Conservation (phyloP, 2,888 invertebrate genomes). For the Lasioglossum pauxillum region DNA sequence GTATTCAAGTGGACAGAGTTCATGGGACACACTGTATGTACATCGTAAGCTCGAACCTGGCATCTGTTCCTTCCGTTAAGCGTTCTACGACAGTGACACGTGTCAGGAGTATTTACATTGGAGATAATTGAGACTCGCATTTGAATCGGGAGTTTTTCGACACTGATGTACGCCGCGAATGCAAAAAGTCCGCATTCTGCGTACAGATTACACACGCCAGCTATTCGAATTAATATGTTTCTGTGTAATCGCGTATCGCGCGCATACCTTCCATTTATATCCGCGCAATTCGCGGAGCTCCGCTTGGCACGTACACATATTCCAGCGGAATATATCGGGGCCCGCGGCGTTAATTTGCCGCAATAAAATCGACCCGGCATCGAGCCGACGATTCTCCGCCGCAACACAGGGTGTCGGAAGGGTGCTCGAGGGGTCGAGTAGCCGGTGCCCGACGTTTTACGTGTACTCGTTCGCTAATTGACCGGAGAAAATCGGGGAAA, state of each 20-base stretch:
- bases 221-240: not conserved
- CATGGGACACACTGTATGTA: not conserved
- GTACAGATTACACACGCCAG: not conserved
- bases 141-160: not conserved
- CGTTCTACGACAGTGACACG: not conserved
- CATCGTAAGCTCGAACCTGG: not conserved
- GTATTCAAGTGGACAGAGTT: too few relatives aligned
- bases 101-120: not conserved
- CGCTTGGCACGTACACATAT: not conserved
- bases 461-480: constrained; percentile 4
- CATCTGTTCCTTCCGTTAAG: not conserved
- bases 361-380: constrained; percentile 3
- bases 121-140: not conserved
- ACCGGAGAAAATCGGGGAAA: not conserved
- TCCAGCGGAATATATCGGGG: not conserved
- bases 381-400: not conserved
- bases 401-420: not conserved
- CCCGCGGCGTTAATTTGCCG: constrained; percentile 11
- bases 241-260: not conserved
- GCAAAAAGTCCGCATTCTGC: not conserved
- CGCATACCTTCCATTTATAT: not conserved
- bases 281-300: not conserved
- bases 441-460: constrained; percentile 1
- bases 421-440: constrained; percentile 1
- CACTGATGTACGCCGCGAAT: too few relatives aligned